phyloP scores from a whole-genome alignment of 2,113 vertebrate genomes.

The Numenius arquata region DNA sequence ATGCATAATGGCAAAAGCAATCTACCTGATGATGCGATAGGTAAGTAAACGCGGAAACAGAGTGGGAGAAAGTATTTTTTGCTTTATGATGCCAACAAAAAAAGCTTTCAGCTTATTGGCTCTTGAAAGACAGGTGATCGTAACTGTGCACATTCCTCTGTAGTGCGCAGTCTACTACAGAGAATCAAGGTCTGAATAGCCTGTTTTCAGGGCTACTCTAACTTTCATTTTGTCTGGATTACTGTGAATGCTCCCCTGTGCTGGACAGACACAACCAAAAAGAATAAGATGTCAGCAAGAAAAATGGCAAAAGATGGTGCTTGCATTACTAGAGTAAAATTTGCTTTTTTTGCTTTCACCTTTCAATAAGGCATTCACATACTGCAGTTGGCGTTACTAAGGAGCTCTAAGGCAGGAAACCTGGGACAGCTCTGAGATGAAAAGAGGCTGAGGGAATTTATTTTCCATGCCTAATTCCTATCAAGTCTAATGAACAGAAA shows the following conservation, averaged over 20 bases:
- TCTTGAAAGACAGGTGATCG: constrained; percentile 37
- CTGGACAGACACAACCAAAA: background rate
- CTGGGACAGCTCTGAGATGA: constrained; percentile 9
- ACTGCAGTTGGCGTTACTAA: background rate
- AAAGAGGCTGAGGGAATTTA: constrained; percentile 5
- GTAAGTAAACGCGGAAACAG: constrained; percentile 30
- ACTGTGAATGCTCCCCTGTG: background rate
- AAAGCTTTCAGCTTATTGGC: background rate
- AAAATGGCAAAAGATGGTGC: constrained; percentile 6
- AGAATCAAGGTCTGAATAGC: background rate
- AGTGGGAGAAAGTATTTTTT: constrained; percentile 38
- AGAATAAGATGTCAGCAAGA: constrained; percentile 43
- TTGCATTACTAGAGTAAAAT: background rate
- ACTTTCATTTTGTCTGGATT: constrained; percentile 31
- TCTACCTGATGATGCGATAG: constrained; percentile 17
- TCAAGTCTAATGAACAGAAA: constrained; percentile 59
- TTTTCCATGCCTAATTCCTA: constrained; percentile 65
- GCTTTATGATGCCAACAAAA: constrained; percentile 20
- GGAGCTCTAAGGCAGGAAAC: background rate
- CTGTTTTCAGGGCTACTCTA: constrained; percentile 5
- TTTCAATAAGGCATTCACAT: background rate
- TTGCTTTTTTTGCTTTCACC: background rate
- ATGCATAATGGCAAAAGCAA: constrained; percentile 46
- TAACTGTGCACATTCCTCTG: background rate
- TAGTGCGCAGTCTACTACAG: background rate